Conservation (phyloP, 2,113 vertebrate species). For the Lanius ludovicianus region DNA sequence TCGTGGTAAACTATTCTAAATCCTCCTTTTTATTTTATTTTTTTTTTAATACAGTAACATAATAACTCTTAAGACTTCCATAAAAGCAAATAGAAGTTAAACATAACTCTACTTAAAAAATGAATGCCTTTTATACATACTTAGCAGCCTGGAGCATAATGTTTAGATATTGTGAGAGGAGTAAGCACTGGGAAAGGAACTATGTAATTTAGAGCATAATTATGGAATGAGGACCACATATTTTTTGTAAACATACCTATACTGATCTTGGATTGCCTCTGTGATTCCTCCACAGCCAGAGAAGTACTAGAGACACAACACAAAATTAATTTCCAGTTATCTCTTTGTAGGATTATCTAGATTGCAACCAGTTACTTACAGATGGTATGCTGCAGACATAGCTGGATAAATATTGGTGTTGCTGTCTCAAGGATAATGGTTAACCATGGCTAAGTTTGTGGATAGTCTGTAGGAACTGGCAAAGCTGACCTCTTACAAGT, state of each 20-base stretch:
- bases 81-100: slow-evolving; percentile 13
- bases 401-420: neutral
- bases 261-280: neutral
- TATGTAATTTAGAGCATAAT: neutral
- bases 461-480: neutral
- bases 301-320: neutral
- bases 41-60: neutral
- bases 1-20: slow-evolving; percentile 19
- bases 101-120: neutral
- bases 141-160: neutral
- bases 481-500: neutral
- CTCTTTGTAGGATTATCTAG: neutral
- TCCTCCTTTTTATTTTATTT: neutral
- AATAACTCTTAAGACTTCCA: slow-evolving; percentile 3
- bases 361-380: neutral
- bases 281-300: neutral
- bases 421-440: neutral
- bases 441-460: neutral
- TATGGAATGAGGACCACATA: neutral
- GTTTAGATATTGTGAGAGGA: neutral
- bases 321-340: neutral
- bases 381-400: neutral
- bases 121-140: neutral
- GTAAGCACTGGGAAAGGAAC: neutral
- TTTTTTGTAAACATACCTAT: neutral